Evolutionary conservation across 1,140 invertebrate genomes (phyloP), one percentile per base, ranked within the genome.

Genomic region (Zaprionus davidi): DNA sequence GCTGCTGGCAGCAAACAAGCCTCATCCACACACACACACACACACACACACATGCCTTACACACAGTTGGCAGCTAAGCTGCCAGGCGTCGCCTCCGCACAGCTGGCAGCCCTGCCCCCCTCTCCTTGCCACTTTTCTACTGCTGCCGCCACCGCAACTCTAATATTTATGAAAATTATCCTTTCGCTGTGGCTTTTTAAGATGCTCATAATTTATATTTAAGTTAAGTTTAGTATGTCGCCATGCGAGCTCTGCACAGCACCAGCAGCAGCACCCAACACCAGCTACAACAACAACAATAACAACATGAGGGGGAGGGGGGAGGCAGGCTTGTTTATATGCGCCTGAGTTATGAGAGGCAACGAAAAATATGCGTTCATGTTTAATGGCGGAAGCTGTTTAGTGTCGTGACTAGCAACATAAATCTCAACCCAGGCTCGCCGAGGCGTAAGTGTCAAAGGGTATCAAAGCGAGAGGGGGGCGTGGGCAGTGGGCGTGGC

Each of bases 131-230:
- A 28, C 15, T 58, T 22, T 58, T 26, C 24, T 26, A 26, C 24
- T 26, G 24, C 24, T 36, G 26, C 49, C 11, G 51, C 63, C 36
- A 53, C 26, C 55, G 65, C 66, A 87, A 72, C 84, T 90, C 76
- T 81, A 79, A 90, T 90, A 90, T 90, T 90, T 90, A 90, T 90
- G 85, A 90, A 90, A 90, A 90, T 90, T 90, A 90, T 90, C 85
- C 85, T 90, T 90, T 82, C 81, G 85, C 85, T 90, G 85, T 85
- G 85, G 85, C 85, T 90, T 90, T 90, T 90, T 90, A 90, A 90
- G 85, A 90, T 85, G 85, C 85, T 90, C 85, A 90, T 90, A 90
- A 90, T 90, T 90, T 90, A 90, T 90, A 90, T 90, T 90, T 90
- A 90, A 90, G 81, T 83, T 87, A 78, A 87, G 83, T 87, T 86